These are phyloP conservation scores for Fragum whitleyi DNA, from an alignment of 2,888 invertebrate species.

Conservation along the genomic window DNA sequence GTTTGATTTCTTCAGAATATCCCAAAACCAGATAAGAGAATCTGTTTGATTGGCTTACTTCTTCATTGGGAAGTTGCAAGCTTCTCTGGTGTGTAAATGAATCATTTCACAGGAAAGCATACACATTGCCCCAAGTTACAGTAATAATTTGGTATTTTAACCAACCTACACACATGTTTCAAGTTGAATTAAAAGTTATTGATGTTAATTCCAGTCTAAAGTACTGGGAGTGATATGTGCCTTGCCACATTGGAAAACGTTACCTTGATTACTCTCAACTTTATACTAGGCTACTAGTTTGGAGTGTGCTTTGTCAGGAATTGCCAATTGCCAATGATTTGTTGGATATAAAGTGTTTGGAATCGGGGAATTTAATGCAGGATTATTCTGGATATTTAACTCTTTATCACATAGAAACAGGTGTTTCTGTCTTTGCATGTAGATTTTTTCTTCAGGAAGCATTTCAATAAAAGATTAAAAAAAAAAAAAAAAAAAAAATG, in stretches of 20 bases:
- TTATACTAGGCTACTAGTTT: not conserved
- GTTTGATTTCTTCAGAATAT: not conserved
- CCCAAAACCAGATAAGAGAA: not conserved
- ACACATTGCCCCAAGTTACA: constrained; percentile 18
- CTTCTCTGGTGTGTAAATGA: constrained; percentile 11
- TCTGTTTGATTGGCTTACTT: constrained; percentile 18
- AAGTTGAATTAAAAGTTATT: constrained; percentile 16
- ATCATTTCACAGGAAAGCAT: constrained; percentile 23
- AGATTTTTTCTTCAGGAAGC: no score
- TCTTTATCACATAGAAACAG: constrained; percentile 1
- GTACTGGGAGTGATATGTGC: constrained; percentile 5
- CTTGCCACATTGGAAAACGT: constrained; percentile 19
- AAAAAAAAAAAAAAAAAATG: no score
- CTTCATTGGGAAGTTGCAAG: constrained; percentile 18
- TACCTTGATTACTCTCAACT: constrained; percentile 8
- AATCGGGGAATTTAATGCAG: not conserved
- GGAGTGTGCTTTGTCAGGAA: constrained; percentile 8
- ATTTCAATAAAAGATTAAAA: no score
- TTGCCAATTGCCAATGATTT: constrained; percentile 12
- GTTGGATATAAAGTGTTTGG: constrained; percentile 4
- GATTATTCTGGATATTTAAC: not conserved
- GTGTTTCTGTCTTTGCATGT: not conserved
- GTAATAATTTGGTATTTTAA: constrained; percentile 8
- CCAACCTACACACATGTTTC: constrained; percentile 16
- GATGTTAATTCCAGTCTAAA: constrained; percentile 15